phyloP scores from a whole-genome alignment of 2,113 vertebrate species.

The Proteles cristata region DNA sequence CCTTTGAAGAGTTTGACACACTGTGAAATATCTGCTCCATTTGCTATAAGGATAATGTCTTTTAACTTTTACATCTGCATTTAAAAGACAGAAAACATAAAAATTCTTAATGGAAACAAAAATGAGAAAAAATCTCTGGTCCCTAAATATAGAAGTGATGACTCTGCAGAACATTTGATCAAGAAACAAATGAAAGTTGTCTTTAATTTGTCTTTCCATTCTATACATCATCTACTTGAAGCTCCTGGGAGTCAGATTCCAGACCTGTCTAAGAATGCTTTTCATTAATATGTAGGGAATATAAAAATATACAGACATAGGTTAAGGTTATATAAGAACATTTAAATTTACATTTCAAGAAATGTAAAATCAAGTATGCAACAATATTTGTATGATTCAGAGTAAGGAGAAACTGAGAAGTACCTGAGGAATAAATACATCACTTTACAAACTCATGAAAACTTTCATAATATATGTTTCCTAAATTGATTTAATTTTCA shows the following conservation, averaged over 20 bases:
- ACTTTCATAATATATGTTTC: background rate
- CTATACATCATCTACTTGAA: background rate
- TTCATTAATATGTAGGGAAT: background rate
- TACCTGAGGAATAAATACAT: background rate
- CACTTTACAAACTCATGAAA: background rate
- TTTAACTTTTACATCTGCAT: background rate
- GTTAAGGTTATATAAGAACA: background rate
- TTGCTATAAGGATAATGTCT: background rate
- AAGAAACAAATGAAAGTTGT: background rate
- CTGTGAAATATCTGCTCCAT: background rate
- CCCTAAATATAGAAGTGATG: background rate
- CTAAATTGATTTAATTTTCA: background rate
- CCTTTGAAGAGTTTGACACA: background rate
- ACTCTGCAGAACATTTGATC: background rate
- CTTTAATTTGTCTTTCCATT: background rate
- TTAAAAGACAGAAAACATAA: background rate
- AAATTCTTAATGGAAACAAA: background rate
- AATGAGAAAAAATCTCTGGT: background rate
- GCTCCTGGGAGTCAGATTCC: background rate
- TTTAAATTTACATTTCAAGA: background rate
- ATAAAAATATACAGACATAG: background rate
- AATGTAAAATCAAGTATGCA: background rate
- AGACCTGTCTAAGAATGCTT: background rate
- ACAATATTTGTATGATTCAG: background rate
- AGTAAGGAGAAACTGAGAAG: background rate